phyloP scores from a whole-genome alignment of 2,797 vertebrate species.

The Alosa sapidissima region DNA sequence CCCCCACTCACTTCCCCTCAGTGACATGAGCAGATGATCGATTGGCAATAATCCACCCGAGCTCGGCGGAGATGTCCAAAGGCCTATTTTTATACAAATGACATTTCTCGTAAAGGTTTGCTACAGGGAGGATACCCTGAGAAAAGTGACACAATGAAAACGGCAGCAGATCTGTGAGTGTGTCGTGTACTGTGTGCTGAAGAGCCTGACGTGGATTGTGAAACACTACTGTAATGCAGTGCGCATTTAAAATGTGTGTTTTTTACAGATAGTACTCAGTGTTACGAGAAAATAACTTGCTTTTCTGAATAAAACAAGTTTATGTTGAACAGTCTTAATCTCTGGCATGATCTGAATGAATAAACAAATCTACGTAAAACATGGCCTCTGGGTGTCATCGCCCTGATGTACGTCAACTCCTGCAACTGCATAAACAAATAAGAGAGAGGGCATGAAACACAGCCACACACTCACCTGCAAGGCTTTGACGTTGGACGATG shows the following conservation, averaged over 20 bases:
- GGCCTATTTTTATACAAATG: constrained; percentile 56
- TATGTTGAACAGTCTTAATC: constrained; percentile 26
- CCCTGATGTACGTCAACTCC: neutral
- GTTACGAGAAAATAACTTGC: constrained; percentile 28
- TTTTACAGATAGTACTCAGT: constrained; percentile 39
- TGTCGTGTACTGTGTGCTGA: constrained; percentile 44
- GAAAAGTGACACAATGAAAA: neutral
- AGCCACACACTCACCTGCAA: constrained; percentile 85
- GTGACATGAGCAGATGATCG: neutral
- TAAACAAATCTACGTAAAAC: neutral
- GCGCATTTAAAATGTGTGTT: constrained; percentile 46
- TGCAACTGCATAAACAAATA: neutral
- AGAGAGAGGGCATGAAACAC: constrained; percentile 12
- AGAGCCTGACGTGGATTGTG: constrained; percentile 43
- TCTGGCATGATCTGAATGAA: constrained; percentile 2
- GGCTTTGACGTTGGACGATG: constrained; percentile 92
- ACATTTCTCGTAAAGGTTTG: constrained; percentile 38
- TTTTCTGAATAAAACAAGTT: constrained; percentile 51
- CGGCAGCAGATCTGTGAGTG: constrained; percentile 33
- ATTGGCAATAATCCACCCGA: constrained; percentile 9
- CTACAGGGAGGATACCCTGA: constrained; percentile 9
- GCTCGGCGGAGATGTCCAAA: neutral
- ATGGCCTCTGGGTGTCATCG: neutral
- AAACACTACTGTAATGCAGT: constrained; percentile 42
- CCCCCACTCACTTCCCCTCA: neutral